Evolutionary conservation across 2,888 invertebrate species (phyloP).

Genomic region (Eilema griseolum): DNA sequence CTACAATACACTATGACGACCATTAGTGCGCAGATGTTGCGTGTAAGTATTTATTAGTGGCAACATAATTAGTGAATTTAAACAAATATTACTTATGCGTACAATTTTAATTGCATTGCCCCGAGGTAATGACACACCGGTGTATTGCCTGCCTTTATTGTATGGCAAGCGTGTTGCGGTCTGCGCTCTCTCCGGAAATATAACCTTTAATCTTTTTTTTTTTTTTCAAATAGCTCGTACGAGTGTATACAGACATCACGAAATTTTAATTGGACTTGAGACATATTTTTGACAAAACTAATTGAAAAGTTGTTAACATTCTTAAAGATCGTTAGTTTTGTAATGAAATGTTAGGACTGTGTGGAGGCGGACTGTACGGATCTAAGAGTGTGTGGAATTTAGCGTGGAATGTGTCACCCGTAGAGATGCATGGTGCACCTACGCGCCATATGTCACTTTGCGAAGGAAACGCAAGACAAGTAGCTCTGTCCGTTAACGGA

Average conservation of each 20-base stretch:
- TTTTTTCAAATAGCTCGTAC: slow-evolving; percentile 31
- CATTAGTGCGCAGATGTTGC: slow-evolving; percentile 79
- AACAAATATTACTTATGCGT: slow-evolving; percentile 84
- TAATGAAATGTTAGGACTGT: slow-evolving; percentile 54
- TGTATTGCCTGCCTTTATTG: slow-evolving; percentile 54
- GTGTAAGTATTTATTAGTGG: slow-evolving; percentile 82
- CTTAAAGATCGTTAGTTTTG: slow-evolving; percentile 39
- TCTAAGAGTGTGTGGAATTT: slow-evolving; percentile 50
- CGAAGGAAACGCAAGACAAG: slow-evolving; percentile 42
- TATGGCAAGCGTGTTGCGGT: slow-evolving; percentile 46
- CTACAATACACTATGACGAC: slow-evolving; percentile 67
- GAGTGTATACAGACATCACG: slow-evolving; percentile 27
- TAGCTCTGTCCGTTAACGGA: slow-evolving; percentile 29
- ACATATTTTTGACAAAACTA: slow-evolving; percentile 49
- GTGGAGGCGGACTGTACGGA: slow-evolving; percentile 51
- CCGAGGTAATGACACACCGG: slow-evolving; percentile 69
- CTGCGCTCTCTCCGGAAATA: slow-evolving; percentile 55
- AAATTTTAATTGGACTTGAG: slow-evolving; percentile 35
- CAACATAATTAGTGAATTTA: slow-evolving; percentile 82
- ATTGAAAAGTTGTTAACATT: slow-evolving; percentile 50
- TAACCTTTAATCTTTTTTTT: slow-evolving; percentile 43
- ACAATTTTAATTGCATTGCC: slow-evolving; percentile 77
- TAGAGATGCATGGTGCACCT: slow-evolving; percentile 45
- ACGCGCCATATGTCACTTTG: slow-evolving; percentile 45
- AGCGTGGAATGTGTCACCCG: slow-evolving; percentile 57